Evolutionary conservation across 2,888 invertebrate species (phyloP), one percentile per base, ranked within the genome.

Genomic region (Hemaris fuciformis): DNA sequence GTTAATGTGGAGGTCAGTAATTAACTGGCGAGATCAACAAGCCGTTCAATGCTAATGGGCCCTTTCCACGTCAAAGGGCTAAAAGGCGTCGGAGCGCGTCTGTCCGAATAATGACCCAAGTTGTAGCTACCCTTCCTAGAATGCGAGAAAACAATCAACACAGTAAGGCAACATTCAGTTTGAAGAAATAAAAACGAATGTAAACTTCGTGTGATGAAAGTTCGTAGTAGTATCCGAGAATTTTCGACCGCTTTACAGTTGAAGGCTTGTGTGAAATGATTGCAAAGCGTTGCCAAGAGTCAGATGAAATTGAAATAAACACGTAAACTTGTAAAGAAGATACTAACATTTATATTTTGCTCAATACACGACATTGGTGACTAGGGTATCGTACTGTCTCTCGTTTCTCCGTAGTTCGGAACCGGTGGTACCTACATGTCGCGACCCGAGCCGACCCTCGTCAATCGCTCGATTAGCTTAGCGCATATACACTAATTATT

Each of bases 401-500:
- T 57, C 31, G n/a, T 46, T 25, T 46, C 27, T 66, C 73, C 73
- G 75, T 74, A 66, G 68, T 69, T 75, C 73, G 77, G 75, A 75
- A 74, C 75, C 75, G 73, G 71, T 64, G 74, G 74, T 73, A 77
- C n/a, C n/a, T n/a, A n/a, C 81, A 73, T 78, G 81, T 77, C 74
- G 81, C 80, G 87, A 87, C 86, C 88, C 79, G 81, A 69, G 67
- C 76, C 83, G 89, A 92, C 91, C 91, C 91, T 89, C 86, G 87
- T 91, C 91, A 91, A 88, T 84, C 82, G 85, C 83, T 88, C 89
- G 89, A 91, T 92, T 91, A 90, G 88, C 84, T 80, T 80, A 86
- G 87, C 86, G 78, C 80, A 79, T 80, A 77, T 81, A 83, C 81
- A 83, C 84, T 86, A 89, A 88, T 89, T 88, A 87, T 84, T 81